Percentiles rank a stretch among this genome's conserved stretches.
Conservation (phyloP, 2,113 vertebrate genomes). For the Turnix velox region DNA sequence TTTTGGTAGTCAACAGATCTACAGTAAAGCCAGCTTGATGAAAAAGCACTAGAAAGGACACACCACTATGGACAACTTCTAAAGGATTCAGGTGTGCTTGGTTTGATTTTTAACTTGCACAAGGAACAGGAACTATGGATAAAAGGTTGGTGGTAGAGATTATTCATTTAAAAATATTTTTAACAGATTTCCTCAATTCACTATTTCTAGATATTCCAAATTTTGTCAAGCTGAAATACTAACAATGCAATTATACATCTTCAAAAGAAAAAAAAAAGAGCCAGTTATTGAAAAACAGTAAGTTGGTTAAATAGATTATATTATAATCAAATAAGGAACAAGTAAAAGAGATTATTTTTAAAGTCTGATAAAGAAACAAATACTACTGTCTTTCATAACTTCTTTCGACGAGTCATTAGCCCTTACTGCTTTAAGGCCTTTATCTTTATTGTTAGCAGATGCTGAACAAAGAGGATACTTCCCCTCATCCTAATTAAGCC, state of each 20-base stretch:
- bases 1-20: background rate
- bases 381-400: background rate
- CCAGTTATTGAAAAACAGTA: background rate
- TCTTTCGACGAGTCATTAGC: background rate
- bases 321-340: background rate
- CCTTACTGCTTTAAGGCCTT: background rate
- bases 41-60: background rate
- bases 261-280: background rate
- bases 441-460: conserved; percentile 39
- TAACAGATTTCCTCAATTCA: background rate
- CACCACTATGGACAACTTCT: background rate
- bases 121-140: background rate
- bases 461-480: conserved; percentile 43
- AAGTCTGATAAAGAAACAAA: background rate
- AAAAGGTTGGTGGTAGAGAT: background rate
- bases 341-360: background rate
- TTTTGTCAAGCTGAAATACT: background rate
- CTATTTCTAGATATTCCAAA: background rate
- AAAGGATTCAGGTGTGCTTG: background rate
- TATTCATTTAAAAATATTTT: background rate
- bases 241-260: background rate
- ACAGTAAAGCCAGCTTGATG: background rate
- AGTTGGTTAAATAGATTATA: background rate
- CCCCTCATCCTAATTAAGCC: conserved; percentile 59
- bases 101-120: background rate